A percentile compares a stretch with the other conserved stretches of the same genome.
Conservation (phyloP, 2,888 invertebrate genomes). For the Calephelis perditalis region DNA sequence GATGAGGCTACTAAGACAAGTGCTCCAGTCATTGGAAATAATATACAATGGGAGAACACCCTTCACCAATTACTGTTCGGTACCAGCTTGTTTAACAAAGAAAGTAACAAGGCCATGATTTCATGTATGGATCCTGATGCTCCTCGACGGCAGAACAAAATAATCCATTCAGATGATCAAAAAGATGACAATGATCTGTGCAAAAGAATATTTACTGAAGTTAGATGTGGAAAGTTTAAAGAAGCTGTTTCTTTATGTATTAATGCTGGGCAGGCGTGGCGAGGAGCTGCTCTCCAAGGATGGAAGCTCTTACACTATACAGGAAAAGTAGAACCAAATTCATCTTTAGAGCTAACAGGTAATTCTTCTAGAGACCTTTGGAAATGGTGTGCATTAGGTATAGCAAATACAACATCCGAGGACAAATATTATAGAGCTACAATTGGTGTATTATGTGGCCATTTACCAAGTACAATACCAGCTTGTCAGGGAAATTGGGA, state of each 20-base stretch:
- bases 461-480: slow-evolving; percentile 85
- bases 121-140: slow-evolving; percentile 94
- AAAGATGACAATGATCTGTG: slow-evolving; percentile 82
- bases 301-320: slow-evolving; percentile 94
- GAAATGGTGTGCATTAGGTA: slow-evolving; percentile 85
- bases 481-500: slow-evolving; percentile 90
- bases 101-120: slow-evolving; percentile 70
- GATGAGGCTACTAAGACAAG: slow-evolving; percentile 77
- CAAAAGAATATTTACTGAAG: slow-evolving; percentile 82
- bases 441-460: slow-evolving; percentile 89
- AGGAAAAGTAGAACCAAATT: slow-evolving; percentile 78
- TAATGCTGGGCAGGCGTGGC: slow-evolving; percentile 94
- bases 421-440: slow-evolving; percentile 81
- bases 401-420: slow-evolving; percentile 74
- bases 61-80: slow-evolving; percentile 84
- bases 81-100: slow-evolving; percentile 66
- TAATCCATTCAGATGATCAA: slow-evolving; percentile 90
- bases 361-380: slow-evolving; percentile 89
- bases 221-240: slow-evolving; percentile 91
- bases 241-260: slow-evolving; percentile 91
- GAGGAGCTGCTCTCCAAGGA: slow-evolving; percentile 93
- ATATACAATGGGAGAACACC: slow-evolving; percentile 95
- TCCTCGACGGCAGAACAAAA: slow-evolving; percentile 85
- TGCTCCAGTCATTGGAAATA: slow-evolving; percentile 68
- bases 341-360: slow-evolving; percentile 83